These are phyloP conservation scores for Drosophila sproati DNA, from an alignment of 1,140 invertebrate genomes.

Conservation along the genomic window DNA sequence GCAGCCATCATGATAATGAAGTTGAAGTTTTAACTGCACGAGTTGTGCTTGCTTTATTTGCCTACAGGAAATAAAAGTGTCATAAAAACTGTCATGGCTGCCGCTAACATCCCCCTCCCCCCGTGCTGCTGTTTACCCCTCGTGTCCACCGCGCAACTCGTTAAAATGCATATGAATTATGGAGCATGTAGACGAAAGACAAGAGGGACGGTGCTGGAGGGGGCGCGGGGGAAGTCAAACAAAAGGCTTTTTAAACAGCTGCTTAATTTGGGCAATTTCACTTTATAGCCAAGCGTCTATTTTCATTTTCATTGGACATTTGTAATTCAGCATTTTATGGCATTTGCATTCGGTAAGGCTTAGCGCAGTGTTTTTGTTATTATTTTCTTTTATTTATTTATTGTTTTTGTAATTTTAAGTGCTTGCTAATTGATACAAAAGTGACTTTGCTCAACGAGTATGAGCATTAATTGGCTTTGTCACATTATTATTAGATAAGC, in stretches of 20 bases:
- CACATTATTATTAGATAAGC: constrained; percentile 1
- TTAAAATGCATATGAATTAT: constrained; percentile 75
- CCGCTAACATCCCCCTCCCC: background rate
- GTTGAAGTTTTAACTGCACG: constrained; percentile 66
- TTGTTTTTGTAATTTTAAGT: constrained; percentile 27
- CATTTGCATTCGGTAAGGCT: constrained; percentile 29
- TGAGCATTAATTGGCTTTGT: constrained; percentile 4
- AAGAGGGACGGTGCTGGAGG: no score
- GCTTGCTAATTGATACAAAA: constrained; percentile 68
- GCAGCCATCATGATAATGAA: constrained; percentile 74
- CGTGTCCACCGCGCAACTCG: background rate
- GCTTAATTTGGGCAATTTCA: constrained; percentile 41
- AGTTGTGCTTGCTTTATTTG: constrained; percentile 61
- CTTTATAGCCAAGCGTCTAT: constrained; percentile 46
- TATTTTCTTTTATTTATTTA: constrained; percentile 8
- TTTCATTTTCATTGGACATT: constrained; percentile 49
- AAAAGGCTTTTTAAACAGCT: constrained; percentile 42
- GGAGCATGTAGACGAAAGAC: background rate
- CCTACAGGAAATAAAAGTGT: constrained; percentile 75
- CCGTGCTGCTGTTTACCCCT: no score
- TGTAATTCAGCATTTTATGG: constrained; percentile 60
- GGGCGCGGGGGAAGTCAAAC: no score
- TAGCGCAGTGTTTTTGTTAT: background rate
- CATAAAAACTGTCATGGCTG: constrained; percentile 69
- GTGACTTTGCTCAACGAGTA: constrained; percentile 22